Conservation (phyloP, 2,113 vertebrate genomes). For the Ptychochromis oligacanthus region DNA sequence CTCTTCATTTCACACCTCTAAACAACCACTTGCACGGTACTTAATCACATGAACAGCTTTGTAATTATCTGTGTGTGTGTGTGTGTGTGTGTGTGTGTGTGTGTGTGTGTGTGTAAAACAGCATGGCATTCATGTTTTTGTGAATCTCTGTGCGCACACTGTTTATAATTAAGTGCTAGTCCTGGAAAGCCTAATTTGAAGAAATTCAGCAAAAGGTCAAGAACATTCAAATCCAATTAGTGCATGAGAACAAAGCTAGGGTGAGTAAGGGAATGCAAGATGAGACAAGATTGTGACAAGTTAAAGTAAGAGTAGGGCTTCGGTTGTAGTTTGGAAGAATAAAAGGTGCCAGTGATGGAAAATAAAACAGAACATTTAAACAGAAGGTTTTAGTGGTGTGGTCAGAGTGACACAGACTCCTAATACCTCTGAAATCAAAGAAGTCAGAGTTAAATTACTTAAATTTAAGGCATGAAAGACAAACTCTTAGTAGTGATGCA, state of each 20-base stretch:
- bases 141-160: not conserved
- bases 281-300: not conserved
- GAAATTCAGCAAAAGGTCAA: conserved; percentile 21
- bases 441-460: conserved; percentile 4
- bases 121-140: not conserved
- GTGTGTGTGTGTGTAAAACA: not conserved
- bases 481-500: too few species aligned
- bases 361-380: not conserved
- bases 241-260: not conserved
- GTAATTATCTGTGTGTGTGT: conserved; percentile 34
- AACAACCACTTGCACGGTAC: conserved; percentile 48
- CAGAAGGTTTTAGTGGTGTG: not conserved
- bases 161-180: not conserved
- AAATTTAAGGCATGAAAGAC: not conserved
- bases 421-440: not conserved
- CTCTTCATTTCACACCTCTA: conserved; percentile 68
- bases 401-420: not conserved
- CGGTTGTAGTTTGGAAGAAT: not conserved
- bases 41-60: conserved; percentile 40
- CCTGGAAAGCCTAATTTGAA: conserved; percentile 8
- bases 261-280: not conserved
- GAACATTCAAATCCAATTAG: conserved; percentile 14
- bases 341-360: not conserved
- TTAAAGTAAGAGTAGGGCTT: too few species aligned
- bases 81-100: not conserved